Base-by-base conservation (phyloP, 2,113 vertebrate genomes). In the Megaceryle maxima region DNA sequence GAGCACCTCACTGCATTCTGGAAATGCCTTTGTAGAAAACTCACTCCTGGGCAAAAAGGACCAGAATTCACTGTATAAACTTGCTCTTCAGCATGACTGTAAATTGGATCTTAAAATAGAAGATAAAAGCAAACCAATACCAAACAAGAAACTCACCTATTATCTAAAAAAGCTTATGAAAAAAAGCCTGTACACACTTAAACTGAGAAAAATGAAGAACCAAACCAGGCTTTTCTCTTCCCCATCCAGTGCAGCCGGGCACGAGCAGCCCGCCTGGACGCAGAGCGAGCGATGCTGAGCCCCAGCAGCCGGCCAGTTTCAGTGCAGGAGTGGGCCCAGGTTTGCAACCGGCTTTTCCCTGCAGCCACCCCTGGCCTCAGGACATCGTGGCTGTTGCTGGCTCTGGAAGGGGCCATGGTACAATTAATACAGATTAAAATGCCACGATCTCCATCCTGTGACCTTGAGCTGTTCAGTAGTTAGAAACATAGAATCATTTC, bases 401-500 rank as follows among this genome's bases (percentile, higher is more conserved):
- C 53, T 59, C 25, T 28, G 51, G 53, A 84, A 73, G 31, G 39
- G 21, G 19, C 28, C 39, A 5, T 1, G 11, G 33, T 64, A 56
- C 50, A 41, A 60, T n/a, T 21, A 63, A 35, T 9, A 11, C 2
- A 0, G 15, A 22, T 35, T 20, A 56, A 69, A 86, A 57, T 10
- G 11, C 41, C 51, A 43, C 1, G 6, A 6, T 29, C 39, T 28
- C 37, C 16, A 25, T 41, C 15, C 51, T 1, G 0, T 8, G 3
- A n/a, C 51, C 33, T 46, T 9, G 50, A 67, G 84, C 67, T 21
- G 11, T 19, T 74, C 9, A 26, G 10, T 18, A 19, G 46, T 46
- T 46, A 46, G 46, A 46, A 20, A 46, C 46, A 46, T 19, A 46
- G 44, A 20, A 20, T 46, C 46, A 46, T 46, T 46, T 20, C 46